Base-by-base conservation (phyloP, 2,797 vertebrate genomes). In the Liasis olivaceus region DNA sequence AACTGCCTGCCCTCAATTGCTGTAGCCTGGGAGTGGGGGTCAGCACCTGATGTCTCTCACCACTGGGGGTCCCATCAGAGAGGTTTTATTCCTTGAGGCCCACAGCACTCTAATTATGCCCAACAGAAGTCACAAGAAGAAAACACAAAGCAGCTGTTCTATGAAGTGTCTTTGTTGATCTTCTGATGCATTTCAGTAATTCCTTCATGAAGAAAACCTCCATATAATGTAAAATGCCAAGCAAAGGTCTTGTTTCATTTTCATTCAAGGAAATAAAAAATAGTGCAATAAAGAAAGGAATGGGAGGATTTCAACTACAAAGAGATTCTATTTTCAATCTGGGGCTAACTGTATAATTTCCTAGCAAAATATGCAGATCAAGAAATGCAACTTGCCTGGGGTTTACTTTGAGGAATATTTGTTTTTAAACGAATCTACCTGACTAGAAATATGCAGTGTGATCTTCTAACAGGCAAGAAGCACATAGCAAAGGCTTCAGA, bases 261-360 rank as follows among this genome's bases (percentile, higher is more conserved):
- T 47, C 47, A 81, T 81, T 60, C 72, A 47, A 81, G 20, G 36
- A 81, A 81, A 24, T 81, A 85, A 91, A 93, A 95, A 91, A n/a
- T 56, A 69, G 28, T 12, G 26, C 87, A 88, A 88, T 42, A 63
- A 47, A 64, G 12, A 51, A 62, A 69, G 88, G 28, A 81, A 89
- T 69, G 88, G 26, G 9, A 69, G 17, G 3, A 89, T 54, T 31
- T 66, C 47, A 66, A 89, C 15, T 89, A 51, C 63, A 89, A 89
- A 69, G 51, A 64, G 26, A 8, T 17, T 20, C 5, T 22, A 15
- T 63, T 47, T 88, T 88, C 11, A 63, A n/a, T 20, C 17, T 89
- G 51, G 22, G 66, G 51, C 88, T 89, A 11, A 51, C 47, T 24
- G 59, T 60, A 84, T 56, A 89, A 36, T 77, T 60, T 24, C 28